Evolutionary conservation across 2,888 invertebrate genomes (phyloP).

Genomic region (Tachina grossa): DNA sequence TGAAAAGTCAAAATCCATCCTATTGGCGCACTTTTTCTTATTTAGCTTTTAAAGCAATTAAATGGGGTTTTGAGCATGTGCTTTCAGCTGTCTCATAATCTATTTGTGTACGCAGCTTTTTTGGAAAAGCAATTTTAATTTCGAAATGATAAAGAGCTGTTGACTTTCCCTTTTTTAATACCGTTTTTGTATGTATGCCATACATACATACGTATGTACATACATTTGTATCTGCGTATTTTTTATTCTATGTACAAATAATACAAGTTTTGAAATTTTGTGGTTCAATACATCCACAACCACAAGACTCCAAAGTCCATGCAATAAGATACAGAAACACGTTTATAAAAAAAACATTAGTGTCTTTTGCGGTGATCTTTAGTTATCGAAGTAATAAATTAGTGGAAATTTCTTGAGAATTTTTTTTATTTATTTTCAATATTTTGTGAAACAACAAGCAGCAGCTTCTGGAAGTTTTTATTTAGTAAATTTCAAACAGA

Average conservation of each 20-base stretch:
- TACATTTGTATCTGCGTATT: not conserved
- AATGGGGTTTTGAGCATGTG: not conserved
- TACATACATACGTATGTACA: not conserved
- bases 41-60: too few relatives aligned
- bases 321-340: slow-evolving; percentile 28
- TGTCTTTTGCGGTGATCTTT: slow-evolving; percentile 53
- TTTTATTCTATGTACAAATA: slow-evolving; percentile 12
- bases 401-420: slow-evolving; percentile 42
- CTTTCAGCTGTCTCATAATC: not conserved
- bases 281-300: slow-evolving; percentile 32
- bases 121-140: not conserved
- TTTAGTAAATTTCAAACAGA: not conserved
- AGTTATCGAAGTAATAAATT: slow-evolving; percentile 43
- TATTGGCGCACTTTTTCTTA: too few relatives aligned
- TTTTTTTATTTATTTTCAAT: slow-evolving; percentile 19
- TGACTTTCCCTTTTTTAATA: not conserved
- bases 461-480: slow-evolving; percentile 13
- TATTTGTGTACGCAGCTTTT: not conserved
- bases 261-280: slow-evolving; percentile 51
- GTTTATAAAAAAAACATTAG: not conserved
- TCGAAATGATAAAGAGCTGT: too few relatives aligned
- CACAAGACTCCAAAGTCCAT: slow-evolving; percentile 65
- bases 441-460: slow-evolving; percentile 17
- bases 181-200: not conserved
- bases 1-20: too few relatives aligned